phyloP scores from a whole-genome alignment of 2,113 vertebrate species.

The Oenanthe melanoleuca region DNA sequence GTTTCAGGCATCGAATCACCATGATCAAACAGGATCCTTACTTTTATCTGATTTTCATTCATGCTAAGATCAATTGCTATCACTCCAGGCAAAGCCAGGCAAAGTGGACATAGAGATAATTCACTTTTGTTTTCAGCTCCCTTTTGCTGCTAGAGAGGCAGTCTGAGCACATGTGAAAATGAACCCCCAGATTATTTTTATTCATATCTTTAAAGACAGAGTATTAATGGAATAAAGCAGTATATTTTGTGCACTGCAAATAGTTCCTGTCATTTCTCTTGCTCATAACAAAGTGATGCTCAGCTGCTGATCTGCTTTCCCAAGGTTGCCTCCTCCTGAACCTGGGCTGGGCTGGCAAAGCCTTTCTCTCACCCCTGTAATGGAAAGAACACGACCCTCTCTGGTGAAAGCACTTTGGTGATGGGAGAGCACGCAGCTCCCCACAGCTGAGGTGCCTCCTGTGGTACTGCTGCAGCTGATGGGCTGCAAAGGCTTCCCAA shows the following conservation, averaged over 20 bases:
- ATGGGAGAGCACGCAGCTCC: not conserved
- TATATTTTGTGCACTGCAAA: not conserved
- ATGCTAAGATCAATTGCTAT: not conserved
- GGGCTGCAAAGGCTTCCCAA: constrained; percentile 5
- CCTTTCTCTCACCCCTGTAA: not conserved
- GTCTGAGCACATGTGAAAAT: not conserved
- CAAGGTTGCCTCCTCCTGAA: not conserved
- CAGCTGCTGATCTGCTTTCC: not conserved
- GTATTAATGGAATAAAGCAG: not conserved
- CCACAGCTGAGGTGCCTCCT: not conserved
- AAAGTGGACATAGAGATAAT: not conserved
- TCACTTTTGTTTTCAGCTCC: not conserved
- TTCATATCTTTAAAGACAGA: not conserved
- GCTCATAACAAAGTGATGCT: not conserved
- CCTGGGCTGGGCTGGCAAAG: not conserved
- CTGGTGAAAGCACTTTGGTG: not conserved
- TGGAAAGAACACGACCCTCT: not conserved
- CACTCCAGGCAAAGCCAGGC: not conserved
- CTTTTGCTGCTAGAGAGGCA: not conserved
- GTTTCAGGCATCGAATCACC: not conserved
- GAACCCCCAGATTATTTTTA: not conserved
- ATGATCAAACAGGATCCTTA: not conserved
- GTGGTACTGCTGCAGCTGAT: not conserved
- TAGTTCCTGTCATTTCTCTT: not conserved
- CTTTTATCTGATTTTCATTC: not conserved